phyloP scores from a whole-genome alignment of 2,113 vertebrate genomes.

The Erpornis zantholeuca region DNA sequence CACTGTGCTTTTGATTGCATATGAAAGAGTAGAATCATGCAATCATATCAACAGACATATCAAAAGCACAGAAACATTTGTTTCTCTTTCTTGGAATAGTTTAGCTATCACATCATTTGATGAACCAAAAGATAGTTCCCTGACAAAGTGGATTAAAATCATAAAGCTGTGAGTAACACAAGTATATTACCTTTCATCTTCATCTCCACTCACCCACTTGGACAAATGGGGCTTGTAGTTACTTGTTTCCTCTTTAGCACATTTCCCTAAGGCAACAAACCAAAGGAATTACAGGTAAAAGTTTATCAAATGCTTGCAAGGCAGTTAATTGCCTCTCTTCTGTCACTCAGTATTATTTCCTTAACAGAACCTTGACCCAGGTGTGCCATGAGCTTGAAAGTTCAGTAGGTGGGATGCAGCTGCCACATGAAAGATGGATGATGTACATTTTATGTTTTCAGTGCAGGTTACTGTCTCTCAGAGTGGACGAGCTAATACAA shows the following conservation, averaged over 20 bases:
- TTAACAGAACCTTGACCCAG: background rate
- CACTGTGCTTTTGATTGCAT: background rate
- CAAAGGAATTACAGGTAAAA: background rate
- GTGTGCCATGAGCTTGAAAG: background rate
- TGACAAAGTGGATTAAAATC: constrained; percentile 4
- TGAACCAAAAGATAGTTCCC: background rate
- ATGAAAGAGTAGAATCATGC: background rate
- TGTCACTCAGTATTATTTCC: background rate
- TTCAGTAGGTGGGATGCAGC: background rate
- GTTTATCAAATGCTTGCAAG: background rate
- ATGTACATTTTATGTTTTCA: background rate
- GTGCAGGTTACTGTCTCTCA: background rate
- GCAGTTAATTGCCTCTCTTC: background rate
- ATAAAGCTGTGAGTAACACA: background rate
- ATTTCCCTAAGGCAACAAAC: background rate
- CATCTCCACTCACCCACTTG: background rate
- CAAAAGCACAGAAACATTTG: background rate
- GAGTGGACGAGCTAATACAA: background rate
- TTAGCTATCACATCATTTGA: background rate
- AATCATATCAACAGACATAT: background rate
- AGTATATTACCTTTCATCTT: background rate
- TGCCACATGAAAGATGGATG: background rate
- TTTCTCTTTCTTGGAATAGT: background rate
- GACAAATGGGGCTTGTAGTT: background rate
- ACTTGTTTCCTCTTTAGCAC: background rate